These are phyloP conservation scores for Hemiprocne comata DNA, from an alignment of 2,113 vertebrate species.

Conservation along the genomic window DNA sequence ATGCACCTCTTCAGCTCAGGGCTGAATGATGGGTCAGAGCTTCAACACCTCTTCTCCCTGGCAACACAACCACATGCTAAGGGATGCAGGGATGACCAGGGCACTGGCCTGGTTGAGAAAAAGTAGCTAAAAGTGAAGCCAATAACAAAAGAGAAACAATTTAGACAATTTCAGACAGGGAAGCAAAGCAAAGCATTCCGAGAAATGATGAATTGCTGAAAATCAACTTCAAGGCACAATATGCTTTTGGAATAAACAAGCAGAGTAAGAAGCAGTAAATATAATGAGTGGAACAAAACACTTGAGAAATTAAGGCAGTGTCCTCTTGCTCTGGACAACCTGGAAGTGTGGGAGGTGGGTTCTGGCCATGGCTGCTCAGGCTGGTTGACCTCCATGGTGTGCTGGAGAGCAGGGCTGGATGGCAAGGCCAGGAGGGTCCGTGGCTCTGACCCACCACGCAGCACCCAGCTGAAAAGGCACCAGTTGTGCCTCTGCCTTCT, in stretches of 20 bases:
- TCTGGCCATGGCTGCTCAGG: too few species aligned
- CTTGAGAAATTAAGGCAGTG: neutral
- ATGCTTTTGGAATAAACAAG: neutral
- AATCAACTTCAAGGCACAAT: neutral
- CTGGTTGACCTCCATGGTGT: fast-evolving
- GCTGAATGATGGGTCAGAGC: neutral
- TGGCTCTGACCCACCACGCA: neutral
- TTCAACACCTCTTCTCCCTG: neutral
- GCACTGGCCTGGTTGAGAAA: neutral
- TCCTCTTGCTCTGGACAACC: neutral
- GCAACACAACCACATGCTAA: too few species aligned
- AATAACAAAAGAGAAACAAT: neutral
- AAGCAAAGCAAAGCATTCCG: neutral
- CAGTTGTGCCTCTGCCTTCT: neutral
- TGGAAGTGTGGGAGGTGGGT: neutral
- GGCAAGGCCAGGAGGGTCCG: neutral
- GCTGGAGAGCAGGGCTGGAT: fast-evolving
- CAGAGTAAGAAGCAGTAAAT: neutral
- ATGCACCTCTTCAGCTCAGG: neutral
- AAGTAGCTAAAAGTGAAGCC: neutral
- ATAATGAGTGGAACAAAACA: neutral
- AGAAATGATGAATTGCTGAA: neutral
- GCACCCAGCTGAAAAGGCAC: fast-evolving
- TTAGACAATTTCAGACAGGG: neutral
- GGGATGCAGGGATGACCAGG: neutral